Evolutionary conservation across 2,888 invertebrate species (phyloP).

Genomic region (Calameuta idolon): DNA sequence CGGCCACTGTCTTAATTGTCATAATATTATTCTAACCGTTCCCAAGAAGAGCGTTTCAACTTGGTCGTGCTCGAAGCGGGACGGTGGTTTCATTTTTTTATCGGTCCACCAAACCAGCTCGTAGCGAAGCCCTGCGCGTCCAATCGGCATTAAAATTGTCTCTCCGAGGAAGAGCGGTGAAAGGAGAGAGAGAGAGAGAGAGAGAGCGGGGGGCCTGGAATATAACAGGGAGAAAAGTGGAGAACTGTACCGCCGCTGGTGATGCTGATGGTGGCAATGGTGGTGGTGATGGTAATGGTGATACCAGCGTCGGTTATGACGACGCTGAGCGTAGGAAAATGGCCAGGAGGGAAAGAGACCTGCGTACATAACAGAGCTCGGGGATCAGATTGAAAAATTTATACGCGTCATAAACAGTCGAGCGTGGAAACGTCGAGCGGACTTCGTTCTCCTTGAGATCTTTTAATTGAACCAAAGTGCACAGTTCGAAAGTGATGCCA

Average conservation of each 20-base stretch:
- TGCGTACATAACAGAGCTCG: neutral
- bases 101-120: neutral
- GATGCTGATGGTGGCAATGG: neutral
- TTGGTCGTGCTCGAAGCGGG: neutral
- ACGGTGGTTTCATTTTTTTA: slow-evolving; percentile 4
- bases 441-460: neutral
- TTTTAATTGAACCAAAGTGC: slow-evolving; percentile 2
- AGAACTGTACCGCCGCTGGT: neutral
- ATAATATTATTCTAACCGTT: slow-evolving; percentile 18
- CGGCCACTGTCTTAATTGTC: slow-evolving; percentile 24
- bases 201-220: slow-evolving; percentile 10
- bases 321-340: slow-evolving; percentile 1
- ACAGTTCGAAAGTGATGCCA: neutral
- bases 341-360: neutral
- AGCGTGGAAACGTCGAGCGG: neutral
- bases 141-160: slow-evolving; percentile 5
- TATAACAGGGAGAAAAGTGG: slow-evolving; percentile 3
- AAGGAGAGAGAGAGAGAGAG: neutral
- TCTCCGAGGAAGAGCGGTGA: neutral
- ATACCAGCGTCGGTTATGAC: neutral
- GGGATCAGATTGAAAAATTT: slow-evolving; percentile 7
- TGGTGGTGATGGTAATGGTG: slow-evolving; percentile 1
- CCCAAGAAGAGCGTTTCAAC: slow-evolving; percentile 1
- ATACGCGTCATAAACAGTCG: slow-evolving; percentile 2
- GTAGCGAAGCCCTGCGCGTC: neutral